A percentile compares a stretch with the other conserved stretches of the same genome.
phyloP scores from a whole-genome alignment of 2,113 vertebrate genomes.

The Nerophis ophidion region DNA sequence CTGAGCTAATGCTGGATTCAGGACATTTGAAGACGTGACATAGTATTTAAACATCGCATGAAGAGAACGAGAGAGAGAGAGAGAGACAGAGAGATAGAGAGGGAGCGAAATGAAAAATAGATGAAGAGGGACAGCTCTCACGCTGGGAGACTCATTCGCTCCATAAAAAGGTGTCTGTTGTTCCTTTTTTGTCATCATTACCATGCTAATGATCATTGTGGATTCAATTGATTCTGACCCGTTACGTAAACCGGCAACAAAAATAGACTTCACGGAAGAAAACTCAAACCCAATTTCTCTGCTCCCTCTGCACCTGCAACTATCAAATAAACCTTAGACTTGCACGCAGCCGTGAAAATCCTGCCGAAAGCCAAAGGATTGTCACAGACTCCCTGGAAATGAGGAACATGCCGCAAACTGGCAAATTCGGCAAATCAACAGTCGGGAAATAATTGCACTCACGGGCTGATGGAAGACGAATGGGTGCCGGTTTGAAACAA shows the following conservation, averaged over 20 bases:
- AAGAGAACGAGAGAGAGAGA: conserved; percentile 9
- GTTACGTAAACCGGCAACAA: conserved; percentile 14
- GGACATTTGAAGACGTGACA: conserved; percentile 9
- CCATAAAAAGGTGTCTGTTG: conserved; percentile 34
- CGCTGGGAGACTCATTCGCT: conserved; percentile 56
- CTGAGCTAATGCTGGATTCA: background rate
- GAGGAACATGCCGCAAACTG: background rate
- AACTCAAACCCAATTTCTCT: background rate
- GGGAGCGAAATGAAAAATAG: conserved; percentile 49
- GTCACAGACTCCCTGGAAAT: conserved; percentile 7
- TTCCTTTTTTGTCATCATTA: conserved; percentile 33
- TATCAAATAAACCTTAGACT: conserved; percentile 1
- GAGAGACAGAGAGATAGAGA: conserved; percentile 1
- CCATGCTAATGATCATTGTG: conserved; percentile 34
- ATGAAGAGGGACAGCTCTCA: conserved; percentile 57
- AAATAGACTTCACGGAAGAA: conserved; percentile 12
- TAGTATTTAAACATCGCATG: conserved; percentile 12
- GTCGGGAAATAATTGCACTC: background rate
- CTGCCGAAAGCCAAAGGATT: background rate
- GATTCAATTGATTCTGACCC: conserved; percentile 27
- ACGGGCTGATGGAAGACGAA: too few relatives aligned
- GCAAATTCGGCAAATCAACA: background rate
- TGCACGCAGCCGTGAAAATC: conserved; percentile 3
- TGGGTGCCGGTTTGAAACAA: too few relatives aligned
- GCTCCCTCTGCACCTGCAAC: background rate